A percentile compares a stretch with the other conserved stretches of the same genome.
Evolutionary conservation across 2,888 invertebrate species (phyloP).

Genomic region (Laspeyria flexula): DNA sequence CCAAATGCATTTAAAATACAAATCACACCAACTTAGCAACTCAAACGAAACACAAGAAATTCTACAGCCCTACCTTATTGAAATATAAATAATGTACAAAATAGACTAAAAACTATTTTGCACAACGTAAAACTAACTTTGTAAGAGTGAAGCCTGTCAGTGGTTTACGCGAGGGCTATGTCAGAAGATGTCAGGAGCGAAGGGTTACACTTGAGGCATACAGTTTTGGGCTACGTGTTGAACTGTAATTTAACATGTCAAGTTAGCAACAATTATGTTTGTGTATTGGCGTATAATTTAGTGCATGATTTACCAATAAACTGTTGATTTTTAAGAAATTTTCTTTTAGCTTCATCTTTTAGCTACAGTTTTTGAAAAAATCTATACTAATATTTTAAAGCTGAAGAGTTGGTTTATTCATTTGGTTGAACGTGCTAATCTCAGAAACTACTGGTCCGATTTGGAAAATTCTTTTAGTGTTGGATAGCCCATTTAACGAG

Average conservation of each 20-base stretch:
- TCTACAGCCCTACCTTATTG: constrained; percentile 19
- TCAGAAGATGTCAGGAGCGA: constrained; percentile 42
- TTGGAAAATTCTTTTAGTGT: too few relatives aligned
- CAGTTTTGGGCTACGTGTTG: constrained; percentile 3
- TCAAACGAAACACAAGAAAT: background rate
- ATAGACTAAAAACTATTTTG: constrained; percentile 25
- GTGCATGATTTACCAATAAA: too few relatives aligned
- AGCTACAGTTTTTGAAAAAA: too few relatives aligned
- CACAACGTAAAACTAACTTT: constrained; percentile 35
- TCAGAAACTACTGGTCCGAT: too few relatives aligned
- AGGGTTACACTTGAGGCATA: constrained; percentile 16
- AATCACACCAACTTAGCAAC: too few relatives aligned
- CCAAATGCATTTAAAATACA: constrained; percentile 22
- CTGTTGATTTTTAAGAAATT: too few relatives aligned
- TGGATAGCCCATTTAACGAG: too few relatives aligned
- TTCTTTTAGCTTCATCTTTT: background rate
- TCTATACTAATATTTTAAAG: too few relatives aligned
- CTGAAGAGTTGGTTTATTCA: too few relatives aligned
- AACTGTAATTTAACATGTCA: constrained; percentile 1
- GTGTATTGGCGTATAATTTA: background rate
- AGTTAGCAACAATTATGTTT: background rate
- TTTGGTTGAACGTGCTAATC: too few relatives aligned
- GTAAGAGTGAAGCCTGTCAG: constrained; percentile 44
- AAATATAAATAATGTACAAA: constrained; percentile 6
- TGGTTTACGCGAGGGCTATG: constrained; percentile 46